Conservation (phyloP, 1,140 invertebrate species). For the Dreissena rostriformis region DNA sequence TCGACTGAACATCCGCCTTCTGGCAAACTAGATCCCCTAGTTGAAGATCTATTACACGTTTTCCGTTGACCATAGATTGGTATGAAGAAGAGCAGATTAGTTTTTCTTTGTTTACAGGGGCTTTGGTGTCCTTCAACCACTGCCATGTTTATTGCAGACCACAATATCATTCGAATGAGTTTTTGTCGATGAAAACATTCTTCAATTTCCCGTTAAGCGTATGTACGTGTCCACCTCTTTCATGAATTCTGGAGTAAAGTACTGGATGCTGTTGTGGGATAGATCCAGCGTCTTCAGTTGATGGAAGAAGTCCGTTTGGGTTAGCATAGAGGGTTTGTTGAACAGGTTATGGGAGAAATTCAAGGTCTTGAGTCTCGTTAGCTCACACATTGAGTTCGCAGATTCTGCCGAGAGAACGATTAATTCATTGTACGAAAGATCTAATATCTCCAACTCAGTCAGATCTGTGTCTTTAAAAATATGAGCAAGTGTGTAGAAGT, state of each 20-base stretch:
- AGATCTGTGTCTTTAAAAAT: no score
- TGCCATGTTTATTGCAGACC: slow-evolving; percentile 38
- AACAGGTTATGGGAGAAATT: slow-evolving; percentile 55
- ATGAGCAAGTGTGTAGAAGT: no score
- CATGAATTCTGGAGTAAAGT: slow-evolving; percentile 25
- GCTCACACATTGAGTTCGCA: slow-evolving; percentile 45
- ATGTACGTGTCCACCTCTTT: neutral
- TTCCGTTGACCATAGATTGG: slow-evolving; percentile 32
- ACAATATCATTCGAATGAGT: slow-evolving; percentile 50
- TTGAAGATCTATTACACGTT: slow-evolving; percentile 2
- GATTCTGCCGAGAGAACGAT: slow-evolving; percentile 25
- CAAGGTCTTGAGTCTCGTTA: slow-evolving; percentile 27
- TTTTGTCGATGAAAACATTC: slow-evolving; percentile 32
- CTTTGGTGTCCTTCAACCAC: slow-evolving; percentile 46
- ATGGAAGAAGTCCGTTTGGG: slow-evolving; percentile 18
- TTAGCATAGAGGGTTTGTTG: slow-evolving; percentile 16
- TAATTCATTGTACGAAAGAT: slow-evolving; percentile 55
- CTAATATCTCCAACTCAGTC: no score
- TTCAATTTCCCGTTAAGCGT: slow-evolving; percentile 8
- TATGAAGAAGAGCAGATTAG: slow-evolving; percentile 25
- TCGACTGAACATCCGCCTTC: neutral
- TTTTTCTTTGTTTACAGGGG: slow-evolving; percentile 34
- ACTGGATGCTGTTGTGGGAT: slow-evolving; percentile 41
- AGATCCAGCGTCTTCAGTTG: slow-evolving; percentile 30
- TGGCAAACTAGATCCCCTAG: slow-evolving; percentile 18